Base-by-base conservation (phyloP, 1,140 invertebrate species). In the Adoxophyes honmai region DNA sequence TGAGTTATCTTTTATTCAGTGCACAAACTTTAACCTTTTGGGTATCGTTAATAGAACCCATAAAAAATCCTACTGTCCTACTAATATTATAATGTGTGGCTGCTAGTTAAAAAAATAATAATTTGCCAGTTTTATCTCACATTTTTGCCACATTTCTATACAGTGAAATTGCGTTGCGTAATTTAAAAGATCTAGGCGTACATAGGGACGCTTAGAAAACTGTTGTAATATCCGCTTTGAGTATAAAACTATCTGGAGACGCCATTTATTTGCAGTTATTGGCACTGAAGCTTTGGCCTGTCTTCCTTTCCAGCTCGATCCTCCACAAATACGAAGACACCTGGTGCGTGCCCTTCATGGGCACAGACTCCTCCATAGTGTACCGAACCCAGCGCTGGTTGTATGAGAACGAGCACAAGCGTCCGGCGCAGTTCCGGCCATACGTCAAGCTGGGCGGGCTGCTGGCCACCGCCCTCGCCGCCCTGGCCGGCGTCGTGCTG, bases 301-400 rank as follows among this genome's bases (percentile, higher is more conserved):
- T 33, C 42, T 4, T 53, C 35, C 0, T 37, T 72, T 68, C 9
- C 70, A 95, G 94, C 60, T 69, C 86, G 0, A 44, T 86, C 0
- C 60, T 96, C 8, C 96, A 95, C 73, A 91, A 91, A 51, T 92
- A 90, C 54, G 62, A 91, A 1, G 79, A 93, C 15, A 86, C 91
- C 2, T 97, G 93, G 92, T 94, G 93, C 68, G 35, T 95, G 0
- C 92, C 94, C 9, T 98, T 98, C 82, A 91, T 91, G 0, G 95
- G 95, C 6, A 90, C 94, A 15, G 97, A 99, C 90, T 91, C 92
- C 56, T 94, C 95, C 5, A 93, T 98, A 6, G 92, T 95, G 2
- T 75, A 92, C 53, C 91, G 96, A 15, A 93, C 95, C 0, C 96
- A 98, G 68, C 90, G 94, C 39, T 93, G 92, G 74, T 91, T 95